Conservation (phyloP, 1,140 invertebrate species). For the Drosophila suzukii region DNA sequence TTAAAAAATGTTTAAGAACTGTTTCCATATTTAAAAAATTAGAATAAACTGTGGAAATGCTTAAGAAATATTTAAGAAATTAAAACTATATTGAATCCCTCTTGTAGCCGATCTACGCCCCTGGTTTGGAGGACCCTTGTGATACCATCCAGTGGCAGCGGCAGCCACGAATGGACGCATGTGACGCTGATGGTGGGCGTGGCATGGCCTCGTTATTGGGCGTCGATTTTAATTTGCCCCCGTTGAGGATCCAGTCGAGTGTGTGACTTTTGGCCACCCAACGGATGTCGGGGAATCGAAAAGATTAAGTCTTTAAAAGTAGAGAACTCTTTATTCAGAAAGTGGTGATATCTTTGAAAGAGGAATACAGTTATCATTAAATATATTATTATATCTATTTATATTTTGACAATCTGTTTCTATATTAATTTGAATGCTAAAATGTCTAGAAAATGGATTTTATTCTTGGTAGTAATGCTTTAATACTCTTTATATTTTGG, state of each 20-base stretch:
- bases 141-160: conserved; percentile 13
- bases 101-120: neutral
- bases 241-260: conserved; percentile 23
- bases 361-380: neutral
- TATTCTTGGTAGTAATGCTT: neutral
- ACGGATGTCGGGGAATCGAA: conserved; percentile 10
- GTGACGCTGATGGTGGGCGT: conserved; percentile 49
- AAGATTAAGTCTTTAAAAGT: conserved; percentile 31
- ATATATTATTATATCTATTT: no score
- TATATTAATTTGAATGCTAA: no score
- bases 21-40: no score
- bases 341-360: neutral
- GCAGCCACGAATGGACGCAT: conserved; percentile 68
- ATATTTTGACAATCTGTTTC: no score
- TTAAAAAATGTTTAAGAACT: neutral
- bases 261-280: conserved; percentile 40
- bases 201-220: conserved; percentile 58
- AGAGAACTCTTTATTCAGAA: neutral
- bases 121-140: conserved; percentile 14
- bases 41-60: no score
- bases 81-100: no score
- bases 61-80: neutral
- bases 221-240: conserved; percentile 67
- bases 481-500: neutral
- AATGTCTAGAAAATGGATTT: no score